Evolutionary conservation across 1,140 invertebrate genomes (phyloP).

Genomic region (Bursaphelenchus mucronatus): DNA sequence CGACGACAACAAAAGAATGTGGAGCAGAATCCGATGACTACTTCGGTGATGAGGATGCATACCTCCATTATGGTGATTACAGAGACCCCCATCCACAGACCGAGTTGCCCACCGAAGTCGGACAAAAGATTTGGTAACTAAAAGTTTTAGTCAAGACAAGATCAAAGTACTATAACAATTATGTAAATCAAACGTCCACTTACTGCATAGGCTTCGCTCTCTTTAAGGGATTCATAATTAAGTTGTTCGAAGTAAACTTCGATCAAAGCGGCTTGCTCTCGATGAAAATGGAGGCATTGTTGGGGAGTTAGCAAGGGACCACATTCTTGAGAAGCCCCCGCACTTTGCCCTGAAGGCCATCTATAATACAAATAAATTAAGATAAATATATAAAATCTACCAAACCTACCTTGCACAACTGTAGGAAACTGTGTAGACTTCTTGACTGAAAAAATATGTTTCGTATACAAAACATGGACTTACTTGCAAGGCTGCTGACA

Average conservation of each 20-base stretch:
- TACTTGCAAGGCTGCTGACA: conserved; percentile 55
- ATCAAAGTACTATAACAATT: no score
- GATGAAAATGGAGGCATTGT: conserved; percentile 43
- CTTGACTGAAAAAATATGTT: conserved; percentile 37
- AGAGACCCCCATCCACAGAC: conserved; percentile 45
- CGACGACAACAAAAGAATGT: not conserved
- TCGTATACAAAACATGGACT: conserved; percentile 11
- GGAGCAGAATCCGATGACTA: conserved; percentile 29
- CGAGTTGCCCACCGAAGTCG: conserved; percentile 46
- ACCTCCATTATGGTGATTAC: conserved; percentile 49
- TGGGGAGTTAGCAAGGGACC: conserved; percentile 32
- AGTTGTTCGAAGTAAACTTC: conserved; percentile 49
- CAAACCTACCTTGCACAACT: conserved; percentile 39
- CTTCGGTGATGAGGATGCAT: conserved; percentile 33
- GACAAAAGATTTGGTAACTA: conserved; percentile 41
- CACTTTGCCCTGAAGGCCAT: conserved; percentile 40
- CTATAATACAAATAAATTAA: conserved; percentile 29
- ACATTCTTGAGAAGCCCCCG: conserved; percentile 28
- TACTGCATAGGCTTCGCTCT: conserved; percentile 50
- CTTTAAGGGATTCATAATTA: conserved; percentile 42
- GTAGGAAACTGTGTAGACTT: conserved; percentile 59
- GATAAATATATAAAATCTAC: conserved; percentile 1
- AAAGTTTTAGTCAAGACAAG: not conserved
- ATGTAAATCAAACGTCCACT: not conserved
- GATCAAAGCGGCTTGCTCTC: conserved; percentile 44